Percentiles rank a stretch among this genome's conserved stretches.
Evolutionary conservation across 2,888 invertebrate genomes (phyloP).

Genomic region (Cataglyphis livida): DNA sequence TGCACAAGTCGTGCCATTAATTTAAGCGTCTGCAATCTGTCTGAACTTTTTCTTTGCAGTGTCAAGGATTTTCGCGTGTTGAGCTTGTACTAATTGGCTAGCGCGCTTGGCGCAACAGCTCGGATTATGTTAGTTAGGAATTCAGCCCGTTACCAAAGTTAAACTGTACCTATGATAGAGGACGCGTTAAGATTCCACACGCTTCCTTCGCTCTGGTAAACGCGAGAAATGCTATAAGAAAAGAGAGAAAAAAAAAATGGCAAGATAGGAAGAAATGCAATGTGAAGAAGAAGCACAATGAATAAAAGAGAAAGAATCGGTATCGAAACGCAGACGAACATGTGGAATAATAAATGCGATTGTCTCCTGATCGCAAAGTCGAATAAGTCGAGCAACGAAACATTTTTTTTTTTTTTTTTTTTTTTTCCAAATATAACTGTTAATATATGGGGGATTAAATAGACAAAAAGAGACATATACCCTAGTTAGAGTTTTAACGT

Average conservation of each 20-base stretch:
- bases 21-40: slow-evolving; percentile 36
- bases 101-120: slow-evolving; percentile 61
- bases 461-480: background rate
- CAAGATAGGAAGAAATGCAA: background rate
- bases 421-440: background rate
- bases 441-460: background rate
- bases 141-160: slow-evolving; percentile 67
- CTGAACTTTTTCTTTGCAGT: slow-evolving; percentile 43
- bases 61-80: slow-evolving; percentile 47
- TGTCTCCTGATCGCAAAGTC: slow-evolving; percentile 22
- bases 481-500: background rate
- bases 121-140: slow-evolving; percentile 77
- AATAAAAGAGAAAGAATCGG: slow-evolving; percentile 22
- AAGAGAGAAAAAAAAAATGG: slow-evolving; percentile 7
- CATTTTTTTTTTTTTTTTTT: no score
- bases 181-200: slow-evolving; percentile 62
- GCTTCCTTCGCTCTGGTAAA: slow-evolving; percentile 39
- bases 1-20: slow-evolving; percentile 31
- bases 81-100: slow-evolving; percentile 72
- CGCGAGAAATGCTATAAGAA: slow-evolving; percentile 49
- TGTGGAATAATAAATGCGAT: slow-evolving; percentile 68
- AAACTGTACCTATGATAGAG: slow-evolving; percentile 64
- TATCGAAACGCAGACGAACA: slow-evolving; percentile 22
- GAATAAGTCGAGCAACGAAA: slow-evolving; percentile 57
- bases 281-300: slow-evolving; percentile 9